These are phyloP conservation scores for Nettapus auritus DNA, from an alignment of 2,113 vertebrate genomes.

Conservation along the genomic window DNA sequence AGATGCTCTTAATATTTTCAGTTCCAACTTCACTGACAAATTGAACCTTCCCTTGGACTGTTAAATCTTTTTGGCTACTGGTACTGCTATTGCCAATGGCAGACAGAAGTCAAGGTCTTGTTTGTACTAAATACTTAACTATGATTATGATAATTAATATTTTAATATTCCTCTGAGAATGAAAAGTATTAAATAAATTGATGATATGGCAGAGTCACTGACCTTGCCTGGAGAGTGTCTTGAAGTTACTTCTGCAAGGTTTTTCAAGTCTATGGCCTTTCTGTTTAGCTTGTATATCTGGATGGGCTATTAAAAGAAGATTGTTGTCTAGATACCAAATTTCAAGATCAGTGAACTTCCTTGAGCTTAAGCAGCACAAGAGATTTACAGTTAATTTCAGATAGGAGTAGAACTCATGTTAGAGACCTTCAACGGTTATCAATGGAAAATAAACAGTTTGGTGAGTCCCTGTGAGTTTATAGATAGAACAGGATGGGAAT, in stretches of 20 bases:
- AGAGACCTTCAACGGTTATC: background rate
- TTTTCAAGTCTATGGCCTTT: background rate
- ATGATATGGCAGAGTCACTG: background rate
- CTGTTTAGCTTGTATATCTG: background rate
- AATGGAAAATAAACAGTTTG: slow-evolving; percentile 32
- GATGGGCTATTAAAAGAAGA: background rate
- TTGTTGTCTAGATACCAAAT: background rate
- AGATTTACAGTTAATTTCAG: background rate
- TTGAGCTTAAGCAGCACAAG: background rate
- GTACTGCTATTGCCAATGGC: background rate
- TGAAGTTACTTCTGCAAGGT: background rate
- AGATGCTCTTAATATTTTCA: background rate
- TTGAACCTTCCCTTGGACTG: background rate
- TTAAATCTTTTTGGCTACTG: background rate
- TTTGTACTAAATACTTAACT: background rate
- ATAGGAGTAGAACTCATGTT: background rate
- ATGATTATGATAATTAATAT: background rate
- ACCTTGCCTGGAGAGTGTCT: background rate
- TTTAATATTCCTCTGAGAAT: background rate
- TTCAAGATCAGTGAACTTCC: background rate
- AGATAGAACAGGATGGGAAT: background rate
- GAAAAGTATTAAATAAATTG: background rate
- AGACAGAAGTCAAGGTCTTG: background rate
- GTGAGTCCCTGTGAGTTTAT: background rate
- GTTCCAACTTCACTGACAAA: background rate